Percentiles rank a stretch among this genome's conserved stretches.
phyloP scores from a whole-genome alignment of 2,888 invertebrate species.

The Heliothis peltigera region DNA sequence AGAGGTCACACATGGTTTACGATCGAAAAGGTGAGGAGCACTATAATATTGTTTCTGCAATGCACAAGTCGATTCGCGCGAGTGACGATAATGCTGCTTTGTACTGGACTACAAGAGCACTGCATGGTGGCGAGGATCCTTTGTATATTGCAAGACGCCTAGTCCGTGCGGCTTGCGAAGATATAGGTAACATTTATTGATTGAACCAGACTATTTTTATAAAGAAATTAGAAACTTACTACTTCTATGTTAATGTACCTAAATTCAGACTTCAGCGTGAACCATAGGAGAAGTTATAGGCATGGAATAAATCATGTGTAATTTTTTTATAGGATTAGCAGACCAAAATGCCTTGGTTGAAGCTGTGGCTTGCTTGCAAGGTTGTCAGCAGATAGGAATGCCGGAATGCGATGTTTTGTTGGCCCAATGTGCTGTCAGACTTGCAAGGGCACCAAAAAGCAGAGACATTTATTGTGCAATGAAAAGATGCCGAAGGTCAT shows the following conservation, averaged over 20 bases:
- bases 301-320: background rate
- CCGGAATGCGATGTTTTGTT: constrained; percentile 94
- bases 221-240: too few species aligned
- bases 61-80: constrained; percentile 95
- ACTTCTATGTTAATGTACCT: too few species aligned
- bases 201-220: too few species aligned
- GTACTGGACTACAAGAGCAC: constrained; percentile 95
- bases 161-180: constrained; percentile 94
- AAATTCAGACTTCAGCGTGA: too few species aligned
- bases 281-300: background rate
- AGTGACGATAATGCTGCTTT: constrained; percentile 94
- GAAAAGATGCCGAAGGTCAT: constrained; percentile 90
- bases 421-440: constrained; percentile 94
- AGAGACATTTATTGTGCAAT: constrained; percentile 91
- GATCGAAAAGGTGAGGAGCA: constrained; percentile 95
- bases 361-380: constrained; percentile 94
- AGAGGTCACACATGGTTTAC: constrained; percentile 94
- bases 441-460: constrained; percentile 94
- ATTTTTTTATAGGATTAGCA: constrained; percentile 88
- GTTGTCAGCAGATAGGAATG: constrained; percentile 94
- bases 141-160: constrained; percentile 93
- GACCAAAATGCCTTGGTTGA: constrained; percentile 91
- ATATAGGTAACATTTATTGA: constrained; percentile 89
- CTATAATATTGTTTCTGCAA: constrained; percentile 94
- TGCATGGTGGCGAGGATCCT: constrained; percentile 95